Conservation (phyloP, 2,797 vertebrate genomes). For the Babyrousa celebensis region DNA sequence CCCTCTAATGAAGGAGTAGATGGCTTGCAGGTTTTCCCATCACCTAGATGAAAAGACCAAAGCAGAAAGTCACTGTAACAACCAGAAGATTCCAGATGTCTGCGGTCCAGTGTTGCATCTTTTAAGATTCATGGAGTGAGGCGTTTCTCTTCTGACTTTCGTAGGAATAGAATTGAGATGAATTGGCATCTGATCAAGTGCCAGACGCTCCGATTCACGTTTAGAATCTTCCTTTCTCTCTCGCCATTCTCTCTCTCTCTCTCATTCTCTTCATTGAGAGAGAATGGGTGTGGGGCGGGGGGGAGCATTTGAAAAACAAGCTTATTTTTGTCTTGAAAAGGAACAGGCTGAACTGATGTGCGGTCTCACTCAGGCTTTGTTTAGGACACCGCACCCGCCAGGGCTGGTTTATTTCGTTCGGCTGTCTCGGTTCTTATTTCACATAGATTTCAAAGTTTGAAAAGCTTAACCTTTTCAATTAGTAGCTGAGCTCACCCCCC, state of each 20-base stretch:
- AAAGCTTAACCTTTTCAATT: constrained; percentile 51
- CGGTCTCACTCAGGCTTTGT: background rate
- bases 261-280: background rate
- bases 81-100: background rate
- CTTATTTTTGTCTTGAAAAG: background rate
- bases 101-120: background rate
- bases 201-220: background rate
- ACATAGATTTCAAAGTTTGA: background rate
- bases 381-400: accelerated
- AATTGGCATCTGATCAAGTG: constrained; percentile 3
- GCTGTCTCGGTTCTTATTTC: background rate
- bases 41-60: background rate
- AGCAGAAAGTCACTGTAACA: background rate
- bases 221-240: accelerated
- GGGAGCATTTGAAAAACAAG: background rate
- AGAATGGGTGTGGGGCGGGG: too few species aligned
- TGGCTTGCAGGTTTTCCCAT: background rate
- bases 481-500: background rate
- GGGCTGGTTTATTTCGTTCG: background rate
- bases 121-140: accelerated
- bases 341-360: accelerated
- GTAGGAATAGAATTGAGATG: background rate
- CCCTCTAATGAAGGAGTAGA: background rate
- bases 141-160: background rate
- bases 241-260: background rate